Evolutionary conservation across 1,140 invertebrate species (phyloP).

Genomic region (Kradibia gibbosae): DNA sequence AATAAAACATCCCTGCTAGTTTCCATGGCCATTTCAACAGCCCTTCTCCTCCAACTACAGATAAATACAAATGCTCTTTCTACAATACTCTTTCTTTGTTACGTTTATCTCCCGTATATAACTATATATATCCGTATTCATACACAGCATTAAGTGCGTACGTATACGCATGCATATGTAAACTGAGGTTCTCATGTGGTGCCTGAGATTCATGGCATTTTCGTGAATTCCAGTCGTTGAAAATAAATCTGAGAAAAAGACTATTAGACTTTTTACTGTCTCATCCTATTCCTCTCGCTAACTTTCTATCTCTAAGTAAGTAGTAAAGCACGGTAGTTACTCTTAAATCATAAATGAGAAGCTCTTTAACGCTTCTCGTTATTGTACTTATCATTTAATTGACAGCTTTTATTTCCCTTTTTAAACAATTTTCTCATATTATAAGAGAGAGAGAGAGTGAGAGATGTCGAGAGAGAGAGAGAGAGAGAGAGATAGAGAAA

Average conservation of each 20-base stretch:
- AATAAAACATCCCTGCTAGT: neutral
- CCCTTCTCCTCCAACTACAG: neutral
- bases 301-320: neutral
- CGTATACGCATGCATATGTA: neutral
- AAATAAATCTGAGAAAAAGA: constrained; percentile 27
- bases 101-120: neutral
- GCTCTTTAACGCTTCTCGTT: constrained; percentile 27
- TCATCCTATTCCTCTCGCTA: neutral
- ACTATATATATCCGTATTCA: no score
- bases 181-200: neutral
- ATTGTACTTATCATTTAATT: constrained; percentile 18
- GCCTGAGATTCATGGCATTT: neutral
- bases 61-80: neutral
- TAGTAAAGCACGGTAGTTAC: neutral
- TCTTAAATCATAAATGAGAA: neutral
- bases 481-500: neutral
- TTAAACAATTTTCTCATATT: neutral
- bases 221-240: constrained; percentile 16
- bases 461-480: neutral
- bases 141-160: no score
- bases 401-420: neutral
- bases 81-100: neutral
- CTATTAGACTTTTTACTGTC: neutral
- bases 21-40: neutral
- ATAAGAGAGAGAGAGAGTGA: neutral